These are phyloP conservation scores for Astreopora myriophthalma DNA, from an alignment of 64 coral and sea anemone genomes.

Conservation along the genomic window DNA sequence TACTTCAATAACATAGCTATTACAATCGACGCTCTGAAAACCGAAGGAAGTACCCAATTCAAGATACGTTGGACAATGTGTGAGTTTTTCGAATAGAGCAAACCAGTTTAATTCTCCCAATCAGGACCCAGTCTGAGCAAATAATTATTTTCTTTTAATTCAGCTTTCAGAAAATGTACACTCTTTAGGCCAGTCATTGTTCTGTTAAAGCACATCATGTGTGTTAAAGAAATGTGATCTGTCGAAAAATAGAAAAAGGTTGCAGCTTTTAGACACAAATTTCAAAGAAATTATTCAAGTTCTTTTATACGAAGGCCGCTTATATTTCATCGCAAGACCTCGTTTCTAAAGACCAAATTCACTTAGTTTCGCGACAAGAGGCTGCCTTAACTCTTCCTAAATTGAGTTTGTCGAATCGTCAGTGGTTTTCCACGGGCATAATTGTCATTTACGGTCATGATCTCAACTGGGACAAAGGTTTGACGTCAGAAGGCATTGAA, in stretches of 20 bases:
- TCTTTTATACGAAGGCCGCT: neutral
- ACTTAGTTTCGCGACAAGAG: neutral
- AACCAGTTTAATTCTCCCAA: neutral
- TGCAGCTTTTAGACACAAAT: neutral
- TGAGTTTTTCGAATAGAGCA: neutral
- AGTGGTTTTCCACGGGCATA: neutral
- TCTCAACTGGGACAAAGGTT: neutral
- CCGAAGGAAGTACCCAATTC: neutral
- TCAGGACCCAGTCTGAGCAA: neutral
- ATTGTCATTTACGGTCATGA: neutral
- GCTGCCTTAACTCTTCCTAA: neutral
- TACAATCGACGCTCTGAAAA: neutral
- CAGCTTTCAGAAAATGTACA: conserved; percentile 3
- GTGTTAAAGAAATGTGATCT: neutral
- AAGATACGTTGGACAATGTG: too few species aligned
- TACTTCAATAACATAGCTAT: neutral
- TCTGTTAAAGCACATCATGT: neutral
- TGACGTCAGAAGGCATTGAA: neutral
- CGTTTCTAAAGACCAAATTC: neutral
- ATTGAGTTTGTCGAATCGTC: neutral
- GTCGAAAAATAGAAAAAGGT: neutral
- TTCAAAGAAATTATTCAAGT: neutral
- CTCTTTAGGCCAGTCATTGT: neutral
- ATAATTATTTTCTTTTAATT: conserved; percentile 28
- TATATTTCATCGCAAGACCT: neutral